Conservation (phyloP, 2,797 vertebrate species). For the Myiothlypis coronata region DNA sequence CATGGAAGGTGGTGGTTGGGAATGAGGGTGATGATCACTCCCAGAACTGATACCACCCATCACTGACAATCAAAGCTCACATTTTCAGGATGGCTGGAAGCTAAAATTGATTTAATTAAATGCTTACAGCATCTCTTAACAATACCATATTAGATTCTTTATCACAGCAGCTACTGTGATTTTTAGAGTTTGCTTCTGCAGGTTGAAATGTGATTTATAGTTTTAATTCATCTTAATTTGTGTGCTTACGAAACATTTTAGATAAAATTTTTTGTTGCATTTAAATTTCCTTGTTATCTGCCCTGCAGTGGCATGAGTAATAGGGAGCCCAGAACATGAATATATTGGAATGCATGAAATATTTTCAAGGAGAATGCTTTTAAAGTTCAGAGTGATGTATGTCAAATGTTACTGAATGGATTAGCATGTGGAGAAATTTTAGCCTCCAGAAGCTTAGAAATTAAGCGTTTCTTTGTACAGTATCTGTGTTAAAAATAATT, state of each 20-base stretch:
- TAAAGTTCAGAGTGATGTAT: background rate
- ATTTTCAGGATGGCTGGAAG: background rate
- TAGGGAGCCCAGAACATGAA: conserved; percentile 1
- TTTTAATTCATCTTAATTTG: conserved; percentile 58
- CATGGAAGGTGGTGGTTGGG: background rate
- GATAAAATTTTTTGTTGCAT: conserved; percentile 43
- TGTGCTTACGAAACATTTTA: conserved; percentile 7
- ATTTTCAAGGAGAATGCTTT: conserved; percentile 4
- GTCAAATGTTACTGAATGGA: background rate
- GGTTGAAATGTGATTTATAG: conserved; percentile 49
- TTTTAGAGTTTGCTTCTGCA: background rate
- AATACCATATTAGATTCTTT: background rate
- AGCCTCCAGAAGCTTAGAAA: background rate
- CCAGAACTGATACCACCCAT: background rate
- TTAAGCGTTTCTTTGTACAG: background rate
- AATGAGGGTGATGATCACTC: background rate
- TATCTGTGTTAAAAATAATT: background rate
- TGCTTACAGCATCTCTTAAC: conserved; percentile 1
- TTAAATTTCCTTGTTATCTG: conserved; percentile 64
- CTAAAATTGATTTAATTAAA: conserved; percentile 21
- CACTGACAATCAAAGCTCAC: background rate
- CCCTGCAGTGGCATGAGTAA: conserved; percentile 26
- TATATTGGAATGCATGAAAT: conserved; percentile 15
- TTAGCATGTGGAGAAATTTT: background rate
- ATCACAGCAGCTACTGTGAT: background rate